Percentiles rank a stretch among this genome's conserved stretches.
phyloP scores from a whole-genome alignment of 1,140 invertebrate species.

The Drosophila teissieri region DNA sequence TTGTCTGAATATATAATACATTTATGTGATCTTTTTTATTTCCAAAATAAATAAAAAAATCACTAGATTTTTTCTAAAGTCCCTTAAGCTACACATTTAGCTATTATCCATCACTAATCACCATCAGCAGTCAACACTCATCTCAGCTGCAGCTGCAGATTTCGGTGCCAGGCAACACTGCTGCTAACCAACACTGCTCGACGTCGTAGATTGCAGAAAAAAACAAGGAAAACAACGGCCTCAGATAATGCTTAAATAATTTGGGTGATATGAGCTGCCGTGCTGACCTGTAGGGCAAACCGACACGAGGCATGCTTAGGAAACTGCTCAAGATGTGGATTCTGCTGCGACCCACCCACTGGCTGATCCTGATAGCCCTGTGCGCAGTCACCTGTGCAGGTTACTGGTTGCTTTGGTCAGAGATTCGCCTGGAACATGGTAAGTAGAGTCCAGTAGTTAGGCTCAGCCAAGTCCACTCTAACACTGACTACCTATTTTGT shows the following conservation, averaged over 20 bases:
- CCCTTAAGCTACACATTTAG: too few species aligned
- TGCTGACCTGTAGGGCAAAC: conserved; percentile 6
- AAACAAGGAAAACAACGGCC: conserved; percentile 39
- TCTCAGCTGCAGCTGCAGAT: not conserved
- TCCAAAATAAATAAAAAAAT: too few species aligned
- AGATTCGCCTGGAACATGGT: conserved; percentile 59
- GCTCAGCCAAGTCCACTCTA: not conserved
- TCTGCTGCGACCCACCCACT: conserved; percentile 61
- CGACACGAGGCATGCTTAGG: conserved; percentile 49
- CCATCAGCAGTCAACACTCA: not conserved
- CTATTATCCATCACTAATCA: too few species aligned
- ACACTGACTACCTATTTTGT: not conserved
- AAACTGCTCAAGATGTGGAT: conserved; percentile 70
- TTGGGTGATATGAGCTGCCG: conserved; percentile 39
- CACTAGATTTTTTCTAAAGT: too few species aligned
- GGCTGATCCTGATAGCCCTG: conserved; percentile 51
- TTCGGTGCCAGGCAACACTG: not conserved
- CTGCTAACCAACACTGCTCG: not conserved
- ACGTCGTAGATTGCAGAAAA: conserved; percentile 11
- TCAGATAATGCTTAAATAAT: conserved; percentile 34
- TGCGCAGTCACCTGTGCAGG: conserved; percentile 58
- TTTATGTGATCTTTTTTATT: too few species aligned
- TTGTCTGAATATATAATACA: too few species aligned
- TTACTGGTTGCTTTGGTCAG: conserved; percentile 67
- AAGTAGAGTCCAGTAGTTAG: not conserved